Evolutionary conservation across 2,888 invertebrate genomes (phyloP), one percentile per base, ranked within the genome.

Genomic region (Zelleria hepariella): DNA sequence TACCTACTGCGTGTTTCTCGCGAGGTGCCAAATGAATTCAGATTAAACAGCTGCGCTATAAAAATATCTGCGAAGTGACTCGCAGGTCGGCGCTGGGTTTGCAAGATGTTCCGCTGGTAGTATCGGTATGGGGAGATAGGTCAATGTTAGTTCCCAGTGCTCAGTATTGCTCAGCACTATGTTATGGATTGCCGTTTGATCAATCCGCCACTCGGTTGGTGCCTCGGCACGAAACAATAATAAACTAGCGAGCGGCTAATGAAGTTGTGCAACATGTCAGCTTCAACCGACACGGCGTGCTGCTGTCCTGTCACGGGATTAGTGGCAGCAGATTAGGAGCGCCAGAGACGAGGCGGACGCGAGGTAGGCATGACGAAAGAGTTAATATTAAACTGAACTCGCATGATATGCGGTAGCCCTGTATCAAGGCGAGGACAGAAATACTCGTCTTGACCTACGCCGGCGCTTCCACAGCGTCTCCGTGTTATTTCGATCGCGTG

Each of bases 371-470:
- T 57, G 85, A 86, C 81, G 82, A 77, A 78, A 82, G 78, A 75
- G 82, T 83, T 87, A 80, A 82, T 86, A 86, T 86, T 81, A 85
- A 78, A 76, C 78, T 72, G 72, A 69, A 26, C 71, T 68, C 74
- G 74, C 78, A 77, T 82, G 78, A 82, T 80, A 80, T 82, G 80
- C 78, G 78, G 78, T 79, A 84, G 86, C 84, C 86, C 85, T 84
- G 84, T 82, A 84, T 81, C 85, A 87, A 87, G 86, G 87, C 81
- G 85, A 87, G 74, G 73, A 80, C 79, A 68, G 78, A 88, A 87
- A 88, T 86, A 87, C 73, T 70, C 82, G 72, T 76, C 80, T 79
- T 86, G 86, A 87, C 86, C 86, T 85, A 85, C 85, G 84, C 68
- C 71, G 77, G 64, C 70, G 76, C 73, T 75, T 75, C 74, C 73